Conservation (phyloP, 2,797 vertebrate species). For the Falco peregrinus region DNA sequence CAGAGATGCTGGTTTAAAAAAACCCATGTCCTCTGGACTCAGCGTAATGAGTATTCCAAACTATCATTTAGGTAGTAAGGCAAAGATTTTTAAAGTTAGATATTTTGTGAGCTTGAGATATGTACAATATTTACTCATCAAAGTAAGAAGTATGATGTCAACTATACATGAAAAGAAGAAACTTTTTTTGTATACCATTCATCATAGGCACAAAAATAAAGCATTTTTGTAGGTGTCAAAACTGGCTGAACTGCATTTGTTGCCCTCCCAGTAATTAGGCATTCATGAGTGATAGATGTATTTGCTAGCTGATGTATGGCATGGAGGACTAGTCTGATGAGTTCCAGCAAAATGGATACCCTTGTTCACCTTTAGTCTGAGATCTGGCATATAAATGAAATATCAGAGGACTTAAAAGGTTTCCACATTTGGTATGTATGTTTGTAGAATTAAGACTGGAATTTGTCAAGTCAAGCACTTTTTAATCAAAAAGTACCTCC, state of each 20-base stretch:
- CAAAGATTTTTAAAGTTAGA: neutral
- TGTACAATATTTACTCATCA: neutral
- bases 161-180: neutral
- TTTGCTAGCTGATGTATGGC: neutral
- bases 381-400: neutral
- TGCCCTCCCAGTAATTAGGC: neutral
- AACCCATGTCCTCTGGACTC: neutral
- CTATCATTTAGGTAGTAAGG: neutral
- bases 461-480: neutral
- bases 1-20: neutral
- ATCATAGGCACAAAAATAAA: neutral
- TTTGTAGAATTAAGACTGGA: neutral
- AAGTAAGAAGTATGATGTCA: neutral
- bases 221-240: neutral
- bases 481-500: neutral
- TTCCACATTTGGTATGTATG: neutral
- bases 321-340: neutral
- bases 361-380: neutral
- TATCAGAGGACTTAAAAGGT: neutral
- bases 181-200: neutral
- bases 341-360: neutral
- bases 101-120: neutral
- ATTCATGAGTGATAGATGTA: neutral
- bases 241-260: neutral
- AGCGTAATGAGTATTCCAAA: neutral